These are phyloP conservation scores for Teleopsis dalmanni DNA, from an alignment of 1,140 invertebrate species.

Conservation along the genomic window DNA sequence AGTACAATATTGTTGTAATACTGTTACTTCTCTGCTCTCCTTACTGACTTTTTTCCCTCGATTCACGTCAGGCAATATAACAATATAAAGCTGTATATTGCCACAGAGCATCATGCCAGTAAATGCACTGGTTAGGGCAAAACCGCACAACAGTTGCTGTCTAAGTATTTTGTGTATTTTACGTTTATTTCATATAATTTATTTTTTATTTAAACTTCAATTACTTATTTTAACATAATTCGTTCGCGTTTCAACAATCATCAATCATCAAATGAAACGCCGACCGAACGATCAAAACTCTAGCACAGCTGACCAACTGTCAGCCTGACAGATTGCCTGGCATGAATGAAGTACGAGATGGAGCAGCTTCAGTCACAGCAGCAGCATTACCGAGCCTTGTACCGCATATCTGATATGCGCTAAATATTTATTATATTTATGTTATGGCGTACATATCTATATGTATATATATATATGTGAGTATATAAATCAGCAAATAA, in stretches of 20 bases:
- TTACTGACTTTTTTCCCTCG: no score
- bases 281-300: conserved; percentile 3
- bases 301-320: conserved; percentile 14
- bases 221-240: conserved; percentile 44
- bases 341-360: conserved; percentile 11
- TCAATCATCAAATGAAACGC: conserved; percentile 13
- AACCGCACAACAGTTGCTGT: no score
- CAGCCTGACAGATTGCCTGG: conserved; percentile 38
- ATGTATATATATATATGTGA: neutral
- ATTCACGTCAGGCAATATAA: no score
- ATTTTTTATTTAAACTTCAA: conserved; percentile 22
- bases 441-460: neutral
- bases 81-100: no score
- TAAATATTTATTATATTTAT: neutral
- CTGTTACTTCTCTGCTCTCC: no score
- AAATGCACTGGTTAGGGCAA: conserved; percentile 1
- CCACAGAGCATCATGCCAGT: neutral
- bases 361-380: conserved; percentile 13
- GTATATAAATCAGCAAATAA: neutral
- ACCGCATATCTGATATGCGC: neutral
- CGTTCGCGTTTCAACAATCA: conserved; percentile 24
- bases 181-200: conserved; percentile 15
- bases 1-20: no score
- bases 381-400: neutral
- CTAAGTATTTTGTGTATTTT: conserved; percentile 19